These are phyloP conservation scores for Aleiodes alternator DNA, from an alignment of 2,888 invertebrate species.

Conservation along the genomic window DNA sequence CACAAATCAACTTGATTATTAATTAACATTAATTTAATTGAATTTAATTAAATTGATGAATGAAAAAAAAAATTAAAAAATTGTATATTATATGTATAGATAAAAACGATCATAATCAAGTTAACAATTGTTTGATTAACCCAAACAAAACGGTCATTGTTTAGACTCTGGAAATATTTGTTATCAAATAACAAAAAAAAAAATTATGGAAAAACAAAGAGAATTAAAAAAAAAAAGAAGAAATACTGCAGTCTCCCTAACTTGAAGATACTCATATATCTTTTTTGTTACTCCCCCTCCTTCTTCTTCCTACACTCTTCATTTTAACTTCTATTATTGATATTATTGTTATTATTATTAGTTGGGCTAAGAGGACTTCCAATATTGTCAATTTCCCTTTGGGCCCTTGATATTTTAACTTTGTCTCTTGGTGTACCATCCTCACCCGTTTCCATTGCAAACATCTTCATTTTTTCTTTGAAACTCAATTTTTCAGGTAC, in stretches of 20 bases:
- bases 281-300: not conserved
- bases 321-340: constrained; percentile 22
- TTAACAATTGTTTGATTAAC: not conserved
- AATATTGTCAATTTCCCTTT: constrained; percentile 91
- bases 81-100: not conserved
- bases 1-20: too few species aligned
- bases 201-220: not conserved
- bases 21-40: too few species aligned
- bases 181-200: constrained; percentile 32
- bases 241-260: constrained; percentile 32
- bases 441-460: constrained; percentile 97
- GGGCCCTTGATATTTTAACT: constrained; percentile 96
- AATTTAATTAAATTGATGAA: not conserved
- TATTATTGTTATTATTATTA: constrained; percentile 61
- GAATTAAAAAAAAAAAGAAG: constrained; percentile 17
- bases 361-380: constrained; percentile 74
- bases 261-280: constrained; percentile 18
- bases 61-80: not conserved
- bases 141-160: constrained; percentile 13
- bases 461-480: constrained; percentile 99
- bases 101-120: constrained; percentile 8
- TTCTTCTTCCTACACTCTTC: not conserved
- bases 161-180: constrained; percentile 27
- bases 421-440: constrained; percentile 94
- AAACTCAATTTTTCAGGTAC: constrained; percentile 96